Conservation (phyloP, 2,797 vertebrate genomes). For the Borostomias antarcticus region DNA sequence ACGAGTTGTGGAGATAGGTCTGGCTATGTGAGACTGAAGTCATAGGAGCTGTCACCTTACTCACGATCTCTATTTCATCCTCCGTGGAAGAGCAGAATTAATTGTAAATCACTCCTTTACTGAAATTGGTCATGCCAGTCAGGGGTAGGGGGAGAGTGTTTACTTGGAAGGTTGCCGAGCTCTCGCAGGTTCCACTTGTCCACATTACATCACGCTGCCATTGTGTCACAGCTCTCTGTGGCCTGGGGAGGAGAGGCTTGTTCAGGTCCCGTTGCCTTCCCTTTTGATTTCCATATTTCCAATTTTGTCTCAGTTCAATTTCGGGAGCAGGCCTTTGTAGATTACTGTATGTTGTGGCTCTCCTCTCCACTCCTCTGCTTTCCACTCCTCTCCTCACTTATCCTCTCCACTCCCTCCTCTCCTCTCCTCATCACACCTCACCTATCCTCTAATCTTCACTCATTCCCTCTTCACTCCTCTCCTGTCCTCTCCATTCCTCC, state of each 20-base stretch:
- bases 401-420: too few relatives aligned
- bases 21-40: too few relatives aligned
- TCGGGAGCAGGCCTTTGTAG: constrained; percentile 35
- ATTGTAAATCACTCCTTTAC: constrained; percentile 61
- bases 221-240: constrained; percentile 54
- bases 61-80: constrained; percentile 45
- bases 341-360: constrained; percentile 38
- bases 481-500: not conserved
- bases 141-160: constrained; percentile 42
- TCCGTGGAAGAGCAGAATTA: constrained; percentile 52
- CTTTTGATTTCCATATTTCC: constrained; percentile 21
- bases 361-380: not conserved
- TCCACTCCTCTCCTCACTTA: not conserved
- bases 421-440: too few relatives aligned
- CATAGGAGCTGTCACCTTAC: constrained; percentile 26
- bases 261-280: constrained; percentile 9
- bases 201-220: constrained; percentile 73
- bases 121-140: constrained; percentile 60
- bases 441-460: too few relatives aligned
- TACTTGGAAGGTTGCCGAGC: constrained; percentile 62
- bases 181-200: constrained; percentile 69
- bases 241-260: constrained; percentile 33
- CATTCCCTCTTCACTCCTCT: constrained; percentile 3
- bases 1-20: too few relatives aligned
- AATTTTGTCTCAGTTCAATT: constrained; percentile 35